A percentile compares a stretch with the other conserved stretches of the same genome.
phyloP scores from a whole-genome alignment of 53 echinoderm and acorn worm species.

The Holothuria leucospilota region DNA sequence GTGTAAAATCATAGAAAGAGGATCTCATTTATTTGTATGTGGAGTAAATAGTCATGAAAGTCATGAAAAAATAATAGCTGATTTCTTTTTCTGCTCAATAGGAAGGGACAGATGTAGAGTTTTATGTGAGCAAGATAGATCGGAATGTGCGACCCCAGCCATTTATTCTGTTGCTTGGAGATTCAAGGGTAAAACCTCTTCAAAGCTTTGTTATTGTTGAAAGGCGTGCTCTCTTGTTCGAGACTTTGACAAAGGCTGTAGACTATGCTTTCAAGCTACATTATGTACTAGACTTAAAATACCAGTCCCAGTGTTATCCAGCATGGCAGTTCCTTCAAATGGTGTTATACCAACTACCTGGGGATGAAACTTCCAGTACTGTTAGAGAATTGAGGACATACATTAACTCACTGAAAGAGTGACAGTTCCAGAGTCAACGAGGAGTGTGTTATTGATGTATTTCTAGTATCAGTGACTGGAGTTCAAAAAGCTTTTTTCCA shows the following conservation, averaged over 20 bases:
- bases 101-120: conserved; percentile 23
- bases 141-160: conserved; percentile 2
- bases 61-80: neutral
- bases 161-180: conserved; percentile 25
- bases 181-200: neutral
- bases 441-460: no score
- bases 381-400: no score
- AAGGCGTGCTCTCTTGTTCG: conserved; percentile 37
- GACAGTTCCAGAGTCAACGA: no score
- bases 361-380: no score
- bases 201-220: conserved; percentile 31
- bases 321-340: conserved; percentile 59
- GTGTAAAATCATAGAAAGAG: no score
- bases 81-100: neutral
- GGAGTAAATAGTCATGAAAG: neutral
- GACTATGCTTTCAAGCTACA: conserved; percentile 50
- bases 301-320: conserved; percentile 60
- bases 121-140: neutral
- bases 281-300: conserved; percentile 58
- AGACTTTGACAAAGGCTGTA: conserved; percentile 43
- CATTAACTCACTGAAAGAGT: no score
- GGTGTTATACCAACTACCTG: conserved; percentile 18
- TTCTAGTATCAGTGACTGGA: no score
- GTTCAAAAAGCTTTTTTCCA: no score
- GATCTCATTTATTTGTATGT: no score